A percentile compares a stretch with the other conserved stretches of the same genome.
These are phyloP conservation scores for Solen grandis DNA, from an alignment of 1,140 invertebrate genomes.

Conservation along the genomic window DNA sequence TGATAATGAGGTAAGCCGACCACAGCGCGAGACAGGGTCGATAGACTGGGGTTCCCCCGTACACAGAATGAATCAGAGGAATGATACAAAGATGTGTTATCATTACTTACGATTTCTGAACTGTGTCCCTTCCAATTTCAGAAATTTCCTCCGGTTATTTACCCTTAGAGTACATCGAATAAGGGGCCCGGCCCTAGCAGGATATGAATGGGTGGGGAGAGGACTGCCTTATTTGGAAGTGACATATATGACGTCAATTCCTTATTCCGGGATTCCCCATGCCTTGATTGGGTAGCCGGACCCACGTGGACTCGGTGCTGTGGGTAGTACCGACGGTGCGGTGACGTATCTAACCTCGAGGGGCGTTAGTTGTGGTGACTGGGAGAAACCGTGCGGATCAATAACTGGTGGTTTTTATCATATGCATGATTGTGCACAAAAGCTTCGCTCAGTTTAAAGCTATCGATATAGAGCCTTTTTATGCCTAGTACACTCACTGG, in stretches of 20 bases:
- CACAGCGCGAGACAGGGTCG: not conserved
- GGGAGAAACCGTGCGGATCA: no score
- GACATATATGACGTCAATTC: slow-evolving; percentile 59
- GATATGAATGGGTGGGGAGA: slow-evolving; percentile 68
- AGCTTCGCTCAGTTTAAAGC: no score
- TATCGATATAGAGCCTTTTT: no score
- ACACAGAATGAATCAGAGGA: not conserved
- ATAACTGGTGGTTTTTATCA: no score
- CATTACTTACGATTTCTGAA: not conserved
- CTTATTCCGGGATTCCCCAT: slow-evolving; percentile 63
- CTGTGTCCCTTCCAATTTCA: not conserved
- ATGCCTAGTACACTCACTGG: no score
- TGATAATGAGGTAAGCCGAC: slow-evolving; percentile 6
- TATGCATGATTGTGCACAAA: no score
- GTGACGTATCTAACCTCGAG: slow-evolving; percentile 68
- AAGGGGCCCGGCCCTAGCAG: slow-evolving; percentile 62
- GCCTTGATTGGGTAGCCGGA: slow-evolving; percentile 66
- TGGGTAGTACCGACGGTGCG: slow-evolving; percentile 62
- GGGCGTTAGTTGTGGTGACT: no score
- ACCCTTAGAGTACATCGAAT: not conserved
- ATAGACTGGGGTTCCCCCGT: not conserved
- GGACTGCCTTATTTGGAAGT: slow-evolving; percentile 69
- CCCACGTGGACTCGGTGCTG: slow-evolving; percentile 70
- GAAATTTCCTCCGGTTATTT: not conserved
- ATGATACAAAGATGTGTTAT: not conserved